These are phyloP conservation scores for Paracentrotus lividus DNA, from an alignment of 53 echinoderm and acorn worm genomes.

Conservation along the genomic window DNA sequence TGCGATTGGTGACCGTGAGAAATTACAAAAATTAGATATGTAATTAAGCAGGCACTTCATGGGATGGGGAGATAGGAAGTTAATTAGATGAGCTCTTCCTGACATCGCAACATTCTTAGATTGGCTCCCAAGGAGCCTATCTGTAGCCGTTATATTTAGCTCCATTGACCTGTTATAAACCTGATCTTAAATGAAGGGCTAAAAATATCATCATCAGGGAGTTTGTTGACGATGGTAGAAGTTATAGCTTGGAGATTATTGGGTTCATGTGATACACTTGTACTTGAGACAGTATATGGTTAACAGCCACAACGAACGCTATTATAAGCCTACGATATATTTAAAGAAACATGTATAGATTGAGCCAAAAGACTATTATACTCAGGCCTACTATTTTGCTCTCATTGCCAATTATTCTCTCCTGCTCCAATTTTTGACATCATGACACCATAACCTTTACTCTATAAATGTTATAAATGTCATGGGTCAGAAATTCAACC, in stretches of 20 bases:
- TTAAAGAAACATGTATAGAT: no score
- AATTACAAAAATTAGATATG: background rate
- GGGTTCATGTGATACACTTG: background rate
- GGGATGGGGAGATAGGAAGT: background rate
- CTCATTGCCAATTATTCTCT: no score
- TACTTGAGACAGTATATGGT: background rate
- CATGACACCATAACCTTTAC: no score
- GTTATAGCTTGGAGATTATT: no score
- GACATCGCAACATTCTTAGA: constrained; percentile 27
- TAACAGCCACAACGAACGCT: background rate
- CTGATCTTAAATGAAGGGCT: constrained; percentile 2
- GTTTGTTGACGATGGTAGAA: background rate
- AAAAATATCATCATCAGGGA: background rate
- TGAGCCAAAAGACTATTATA: no score
- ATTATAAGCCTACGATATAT: no score
- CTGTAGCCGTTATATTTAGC: background rate
- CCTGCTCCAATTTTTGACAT: no score
- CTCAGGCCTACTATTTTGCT: no score
- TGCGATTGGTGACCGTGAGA: background rate
- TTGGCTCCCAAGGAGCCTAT: background rate
- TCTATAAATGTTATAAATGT: no score
- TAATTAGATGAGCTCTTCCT: background rate
- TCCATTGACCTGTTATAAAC: constrained; percentile 25
- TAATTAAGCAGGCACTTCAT: background rate
- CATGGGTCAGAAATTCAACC: no score